Evolutionary conservation across 30 jellyfish, hydroid and myxozoan species (phyloP), one percentile per base, ranked within the genome.

Genomic region (Aurelia aurita): DNA sequence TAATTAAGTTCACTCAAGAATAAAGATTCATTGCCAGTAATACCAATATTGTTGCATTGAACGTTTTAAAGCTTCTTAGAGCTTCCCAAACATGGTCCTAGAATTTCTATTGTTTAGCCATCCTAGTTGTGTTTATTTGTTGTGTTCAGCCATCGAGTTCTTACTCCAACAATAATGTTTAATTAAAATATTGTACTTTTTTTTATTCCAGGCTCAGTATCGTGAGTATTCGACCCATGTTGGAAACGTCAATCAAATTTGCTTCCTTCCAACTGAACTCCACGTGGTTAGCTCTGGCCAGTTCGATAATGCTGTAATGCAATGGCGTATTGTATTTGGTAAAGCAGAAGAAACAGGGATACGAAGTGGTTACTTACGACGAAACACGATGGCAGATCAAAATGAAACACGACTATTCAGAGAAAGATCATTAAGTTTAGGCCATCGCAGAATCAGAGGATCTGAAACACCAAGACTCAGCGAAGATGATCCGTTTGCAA

Each of bases 221-320:
- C 63, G 93, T 25, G 93, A 83, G 57, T 83, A 83, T 67, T 83
- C 93, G 0, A n/a, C 74, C 12, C 93, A 83, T 31, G 93, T 83
- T 43, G 83, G 86, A 26, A 18, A 53, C 0, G 85, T 83, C 32
- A 70, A 25, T 43, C 44, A 58, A 25, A 76, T 83, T 12, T 58
- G 81, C 18, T 83, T 83, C 31, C 65, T 83, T 58, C 80, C 93
- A 14, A 45, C 93, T 15, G 74, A 70, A 13, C 16, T 63, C 20
- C 80, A 71, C 46, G 13, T 83, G 39, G 80, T 83, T 13, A 83
- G 81, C 43, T 61, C 86, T 20, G 93, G 93, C 11, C 78, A 72
- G 31, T 74, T 20, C 69, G 87, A 83, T 44, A 83, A 83, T 58
- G 84, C 93, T 25, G 81, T 83, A 18, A 57, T 83, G 70, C 93